Evolutionary conservation across 2,888 invertebrate species (phyloP).

Genomic region (Xanthostigma xanthostigma): DNA sequence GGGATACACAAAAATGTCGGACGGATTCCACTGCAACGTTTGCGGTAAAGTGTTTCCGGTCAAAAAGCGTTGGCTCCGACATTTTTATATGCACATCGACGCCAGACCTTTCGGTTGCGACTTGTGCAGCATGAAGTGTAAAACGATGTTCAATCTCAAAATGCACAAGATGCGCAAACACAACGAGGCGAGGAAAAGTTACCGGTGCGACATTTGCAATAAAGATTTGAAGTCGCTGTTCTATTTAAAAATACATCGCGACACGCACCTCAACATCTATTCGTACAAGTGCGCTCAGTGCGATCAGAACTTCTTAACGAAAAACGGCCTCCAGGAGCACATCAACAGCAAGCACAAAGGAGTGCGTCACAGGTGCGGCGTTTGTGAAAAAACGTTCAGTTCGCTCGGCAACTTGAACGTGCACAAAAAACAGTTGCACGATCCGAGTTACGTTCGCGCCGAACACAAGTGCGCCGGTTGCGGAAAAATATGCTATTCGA

Average conservation of each 20-base stretch:
- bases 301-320: conserved; percentile 27
- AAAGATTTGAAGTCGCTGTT: conserved; percentile 19
- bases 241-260: conserved; percentile 10
- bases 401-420: conserved; percentile 29
- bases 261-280: conserved; percentile 10
- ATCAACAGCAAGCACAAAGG: conserved; percentile 27
- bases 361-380: conserved; percentile 32
- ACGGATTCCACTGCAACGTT: too few species aligned
- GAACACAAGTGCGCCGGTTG: conserved; percentile 22
- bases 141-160: too few species aligned
- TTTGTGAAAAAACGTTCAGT: conserved; percentile 34
- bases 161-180: too few species aligned
- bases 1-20: too few species aligned
- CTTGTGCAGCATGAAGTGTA: too few species aligned
- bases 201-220: conserved; percentile 28
- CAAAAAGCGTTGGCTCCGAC: too few species aligned
- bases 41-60: too few species aligned
- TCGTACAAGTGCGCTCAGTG: conserved; percentile 30
- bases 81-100: too few species aligned
- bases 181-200: conserved; percentile 18
- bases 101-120: too few species aligned
- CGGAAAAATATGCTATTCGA: conserved; percentile 24
- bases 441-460: conserved; percentile 4
- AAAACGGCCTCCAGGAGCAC: conserved; percentile 30
- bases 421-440: conserved; percentile 1